These are phyloP conservation scores for Amiota minor DNA, from an alignment of 2,888 invertebrate species.

Conservation along the genomic window DNA sequence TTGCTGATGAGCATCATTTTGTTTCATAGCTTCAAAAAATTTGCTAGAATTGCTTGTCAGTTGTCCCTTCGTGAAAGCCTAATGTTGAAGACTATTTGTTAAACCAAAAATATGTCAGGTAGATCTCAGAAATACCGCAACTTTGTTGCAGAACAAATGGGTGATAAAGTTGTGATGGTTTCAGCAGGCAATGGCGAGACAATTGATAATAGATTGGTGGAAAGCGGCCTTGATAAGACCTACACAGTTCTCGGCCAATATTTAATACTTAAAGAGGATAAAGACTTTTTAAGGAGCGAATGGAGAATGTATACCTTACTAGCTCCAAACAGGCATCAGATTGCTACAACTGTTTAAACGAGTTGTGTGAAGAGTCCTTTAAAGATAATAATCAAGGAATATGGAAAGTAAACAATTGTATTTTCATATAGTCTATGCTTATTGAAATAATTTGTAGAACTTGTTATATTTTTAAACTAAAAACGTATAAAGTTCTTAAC, in stretches of 20 bases:
- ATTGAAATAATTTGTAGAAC: too few relatives aligned
- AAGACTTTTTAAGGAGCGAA: slow-evolving; percentile 98
- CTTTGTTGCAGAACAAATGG: slow-evolving; percentile 89
- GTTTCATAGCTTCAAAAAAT: too few relatives aligned
- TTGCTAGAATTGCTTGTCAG: too few relatives aligned
- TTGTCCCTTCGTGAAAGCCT: too few relatives aligned
- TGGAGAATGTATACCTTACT: slow-evolving; percentile 93
- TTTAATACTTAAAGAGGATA: slow-evolving; percentile 93
- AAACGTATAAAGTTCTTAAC: too few relatives aligned
- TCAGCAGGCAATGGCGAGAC: slow-evolving; percentile 97
- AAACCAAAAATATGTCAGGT: slow-evolving; percentile 78
- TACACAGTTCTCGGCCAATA: slow-evolving; percentile 98
- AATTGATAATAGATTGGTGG: slow-evolving; percentile 87
- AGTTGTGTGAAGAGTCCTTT: slow-evolving; percentile 99
- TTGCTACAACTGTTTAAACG: slow-evolving; percentile 94
- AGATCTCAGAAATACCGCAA: slow-evolving; percentile 93
- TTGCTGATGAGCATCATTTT: too few relatives aligned
- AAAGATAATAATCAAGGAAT: slow-evolving; percentile 67
- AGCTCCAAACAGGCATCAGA: slow-evolving; percentile 94
- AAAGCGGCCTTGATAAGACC: slow-evolving; percentile 96
- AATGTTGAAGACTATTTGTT: too few relatives aligned
- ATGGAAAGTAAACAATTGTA: too few relatives aligned
- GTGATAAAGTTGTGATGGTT: slow-evolving; percentile 76
- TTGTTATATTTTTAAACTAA: too few relatives aligned
- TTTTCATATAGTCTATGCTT: too few relatives aligned